Base-by-base conservation (phyloP, 1,140 invertebrate species). In the Argopecten irradians region DNA sequence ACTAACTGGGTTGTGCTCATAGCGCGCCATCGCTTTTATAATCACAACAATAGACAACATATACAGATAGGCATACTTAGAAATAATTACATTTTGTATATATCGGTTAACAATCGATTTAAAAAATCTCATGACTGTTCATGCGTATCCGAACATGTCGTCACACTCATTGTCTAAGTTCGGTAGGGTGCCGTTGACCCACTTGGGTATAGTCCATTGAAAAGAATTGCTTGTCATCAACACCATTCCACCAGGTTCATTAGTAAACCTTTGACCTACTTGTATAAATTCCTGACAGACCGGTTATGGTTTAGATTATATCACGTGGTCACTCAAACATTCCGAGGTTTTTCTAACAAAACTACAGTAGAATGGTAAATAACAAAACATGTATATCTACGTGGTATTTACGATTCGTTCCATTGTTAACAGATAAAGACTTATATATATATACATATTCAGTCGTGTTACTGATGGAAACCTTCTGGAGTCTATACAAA, bases 181-280 rank as follows among this genome's bases (percentile, higher is more conserved):
- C 55, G 28, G 55, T 71, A 71, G 55, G 28, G 55, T 71, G n/a
- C 11, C n/a, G n/a, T 71, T 71, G 55, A 71, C 55, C 55, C 28
- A 28, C n/a, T 71, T 71, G 55, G n/a, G 55, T n/a, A 28, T 22
- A 2, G 55, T 28, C 22, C 5, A 71, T 28, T 71, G 55, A 71
- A 71, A 28, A 71, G 55, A 71, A 71, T 5, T 71, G 5, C 55
- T 71, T 71, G 55, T 71, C 55, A 71, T 71, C 55, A 71, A 71
- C 55, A 28, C 55, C n/a, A 71, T 71, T 71, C 8, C 5, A 28
- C 55, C 55, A 71, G 55, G n/a, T 71, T 71, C 55, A 71, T 71
- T 71, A 71, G 55, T n/a, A 71, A 71, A 71, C 55, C 55, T 71
- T 71, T 71, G 55, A 71, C 55, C 55, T 71, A 71, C n/a, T 71